Base-by-base conservation (phyloP, 2,113 vertebrate species). In the Brienomyrus brachyistius region DNA sequence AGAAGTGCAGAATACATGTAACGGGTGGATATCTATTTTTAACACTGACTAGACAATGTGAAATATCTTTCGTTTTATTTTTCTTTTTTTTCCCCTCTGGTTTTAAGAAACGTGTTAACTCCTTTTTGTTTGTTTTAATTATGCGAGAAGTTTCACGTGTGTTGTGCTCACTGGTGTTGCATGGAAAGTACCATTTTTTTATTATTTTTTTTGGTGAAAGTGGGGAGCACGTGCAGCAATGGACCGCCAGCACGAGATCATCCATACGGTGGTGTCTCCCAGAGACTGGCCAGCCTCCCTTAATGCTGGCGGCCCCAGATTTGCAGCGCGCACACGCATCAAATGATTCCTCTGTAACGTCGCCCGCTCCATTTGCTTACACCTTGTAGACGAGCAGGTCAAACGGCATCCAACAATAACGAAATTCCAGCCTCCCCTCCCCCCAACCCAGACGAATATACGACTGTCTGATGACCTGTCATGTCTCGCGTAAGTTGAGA, bases 11-110 rank as follows among this genome's bases (percentile, higher is more conserved):
- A 96, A 95, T 96, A 95, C 95, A 96, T 93, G 95, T 96, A 95
- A 96, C 94, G 93, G 95, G 95, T 96, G 95, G 94, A 96, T 94
- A 94, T 96, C 96, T 96, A 96, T 96, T 96, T 96, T 96, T 96
- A 96, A 96, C 96, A 96, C 95, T 96, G 95, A 96, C 95, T 96
- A 96, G 95, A 96, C 91, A 96, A 96, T 96, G 96, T 96, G 95
- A 96, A 96, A 93, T 92, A 92, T 82, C 27, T 90, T 90, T 8
- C 7, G 66, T 89, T 88, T 80, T 90, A 7, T 88, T 91, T 27
- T 17, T 89, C 91, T 93, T 90, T 84, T 91, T 90, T 31, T 40
- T 2, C 40, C 92, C 56, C 90, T 89, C 94, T 94, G 93, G 91
- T 93, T 95, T 93, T 93, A 94, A 93, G 90, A 94, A 91, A 91